These are phyloP conservation scores for Amphilophus citrinellus DNA, from an alignment of 2,113 vertebrate genomes.

Conservation along the genomic window DNA sequence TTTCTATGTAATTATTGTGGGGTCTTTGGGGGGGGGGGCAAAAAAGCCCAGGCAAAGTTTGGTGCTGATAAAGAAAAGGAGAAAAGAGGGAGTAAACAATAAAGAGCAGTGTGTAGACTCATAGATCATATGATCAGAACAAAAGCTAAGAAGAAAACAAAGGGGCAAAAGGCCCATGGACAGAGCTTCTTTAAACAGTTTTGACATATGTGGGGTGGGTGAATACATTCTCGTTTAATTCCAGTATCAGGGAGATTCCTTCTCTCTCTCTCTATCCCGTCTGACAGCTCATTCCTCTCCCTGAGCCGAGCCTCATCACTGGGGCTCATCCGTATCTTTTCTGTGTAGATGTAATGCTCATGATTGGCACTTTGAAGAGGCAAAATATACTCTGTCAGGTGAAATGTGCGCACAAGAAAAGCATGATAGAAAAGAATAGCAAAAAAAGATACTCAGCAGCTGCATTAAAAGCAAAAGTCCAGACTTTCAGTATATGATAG, in stretches of 20 bases:
- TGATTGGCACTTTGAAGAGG: neutral
- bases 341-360: neutral
- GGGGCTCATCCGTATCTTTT: constrained; percentile 16
- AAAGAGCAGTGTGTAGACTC: neutral
- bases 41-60: neutral
- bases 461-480: neutral
- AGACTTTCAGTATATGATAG: neutral
- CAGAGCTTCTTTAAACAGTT: constrained; percentile 10
- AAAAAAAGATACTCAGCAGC: neutral
- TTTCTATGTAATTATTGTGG: too few relatives aligned
- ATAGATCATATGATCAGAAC: neutral
- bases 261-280: constrained; percentile 25
- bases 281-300: constrained; percentile 68
- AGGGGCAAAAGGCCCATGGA: neutral
- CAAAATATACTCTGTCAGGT: neutral
- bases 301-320: neutral
- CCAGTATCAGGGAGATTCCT: constrained; percentile 24
- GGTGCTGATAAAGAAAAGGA: neutral
- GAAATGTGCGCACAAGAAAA: neutral
- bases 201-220: constrained; percentile 16
- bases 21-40: too few relatives aligned
- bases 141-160: neutral
- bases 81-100: constrained; percentile 17
- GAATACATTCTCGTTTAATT: constrained; percentile 48
- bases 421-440: neutral